phyloP scores from a whole-genome alignment of 2,797 vertebrate species.

The Myotis planiceps region DNA sequence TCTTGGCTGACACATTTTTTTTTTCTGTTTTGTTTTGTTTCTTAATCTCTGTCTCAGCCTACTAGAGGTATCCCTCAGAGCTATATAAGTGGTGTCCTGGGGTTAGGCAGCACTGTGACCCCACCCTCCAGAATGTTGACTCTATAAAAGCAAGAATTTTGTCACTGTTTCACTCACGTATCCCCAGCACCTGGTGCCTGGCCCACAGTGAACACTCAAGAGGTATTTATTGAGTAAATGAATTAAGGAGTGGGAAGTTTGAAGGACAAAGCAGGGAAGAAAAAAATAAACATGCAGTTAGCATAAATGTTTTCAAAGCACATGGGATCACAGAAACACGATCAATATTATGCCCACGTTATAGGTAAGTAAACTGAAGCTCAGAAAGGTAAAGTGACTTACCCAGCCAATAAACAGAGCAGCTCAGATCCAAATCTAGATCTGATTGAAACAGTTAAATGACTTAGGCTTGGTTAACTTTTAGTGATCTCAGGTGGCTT shows the following conservation, averaged over 20 bases:
- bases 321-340: not conserved
- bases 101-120: not conserved
- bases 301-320: not conserved
- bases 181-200: not conserved
- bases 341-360: not conserved
- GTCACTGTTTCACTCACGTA: not conserved
- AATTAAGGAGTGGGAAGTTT: not conserved
- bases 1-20: not conserved
- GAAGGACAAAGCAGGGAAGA: not conserved
- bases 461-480: not conserved
- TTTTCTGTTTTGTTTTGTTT: not conserved
- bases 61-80: not conserved
- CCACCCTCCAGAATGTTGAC: not conserved
- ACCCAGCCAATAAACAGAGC: not conserved
- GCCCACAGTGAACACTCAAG: not conserved
- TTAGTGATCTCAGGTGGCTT: not conserved
- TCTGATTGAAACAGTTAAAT: not conserved
- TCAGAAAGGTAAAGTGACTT: not conserved
- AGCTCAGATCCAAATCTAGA: not conserved
- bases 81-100: not conserved
- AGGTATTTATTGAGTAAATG: not conserved
- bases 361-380: not conserved
- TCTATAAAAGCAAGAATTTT: not conserved
- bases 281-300: not conserved
- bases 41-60: not conserved